Conservation (phyloP, 2,888 invertebrate species). For the Nasonovia ribisnigri region DNA sequence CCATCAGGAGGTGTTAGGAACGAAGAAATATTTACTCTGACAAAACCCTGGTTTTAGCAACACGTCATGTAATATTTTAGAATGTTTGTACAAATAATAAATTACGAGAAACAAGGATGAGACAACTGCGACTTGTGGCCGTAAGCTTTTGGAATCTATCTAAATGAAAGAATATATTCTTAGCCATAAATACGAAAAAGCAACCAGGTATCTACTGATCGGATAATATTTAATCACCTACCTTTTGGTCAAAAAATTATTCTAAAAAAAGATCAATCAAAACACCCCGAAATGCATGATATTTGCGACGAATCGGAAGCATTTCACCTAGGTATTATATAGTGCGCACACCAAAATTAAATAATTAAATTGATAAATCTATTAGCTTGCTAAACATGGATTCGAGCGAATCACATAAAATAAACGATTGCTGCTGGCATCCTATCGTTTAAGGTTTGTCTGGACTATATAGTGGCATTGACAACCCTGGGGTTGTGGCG, state of each 20-base stretch:
- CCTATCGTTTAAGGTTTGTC: neutral
- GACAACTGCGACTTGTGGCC: too few relatives aligned
- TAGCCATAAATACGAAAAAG: too few relatives aligned
- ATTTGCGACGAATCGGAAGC: neutral
- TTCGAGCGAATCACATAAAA: neutral
- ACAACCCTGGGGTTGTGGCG: conserved; percentile 9
- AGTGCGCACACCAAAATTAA: neutral
- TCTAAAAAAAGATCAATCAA: neutral
- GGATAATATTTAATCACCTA: too few relatives aligned
- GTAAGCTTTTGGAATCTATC: too few relatives aligned
- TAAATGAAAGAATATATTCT: too few relatives aligned
- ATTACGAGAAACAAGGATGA: too few relatives aligned
- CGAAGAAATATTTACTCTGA: neutral
- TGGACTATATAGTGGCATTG: neutral
- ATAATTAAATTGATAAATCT: neutral
- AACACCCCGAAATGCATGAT: neutral
- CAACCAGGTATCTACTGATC: too few relatives aligned
- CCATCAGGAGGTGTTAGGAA: neutral
- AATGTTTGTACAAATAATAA: too few relatives aligned
- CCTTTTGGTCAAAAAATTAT: neutral
- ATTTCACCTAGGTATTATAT: neutral
- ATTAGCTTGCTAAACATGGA: neutral
- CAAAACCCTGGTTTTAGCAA: too few relatives aligned
- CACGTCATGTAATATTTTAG: too few relatives aligned
- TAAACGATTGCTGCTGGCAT: neutral